Percentiles rank a stretch among this genome's conserved stretches.
phyloP scores from a whole-genome alignment of 2,888 invertebrate species.

The Notodromas monacha region DNA sequence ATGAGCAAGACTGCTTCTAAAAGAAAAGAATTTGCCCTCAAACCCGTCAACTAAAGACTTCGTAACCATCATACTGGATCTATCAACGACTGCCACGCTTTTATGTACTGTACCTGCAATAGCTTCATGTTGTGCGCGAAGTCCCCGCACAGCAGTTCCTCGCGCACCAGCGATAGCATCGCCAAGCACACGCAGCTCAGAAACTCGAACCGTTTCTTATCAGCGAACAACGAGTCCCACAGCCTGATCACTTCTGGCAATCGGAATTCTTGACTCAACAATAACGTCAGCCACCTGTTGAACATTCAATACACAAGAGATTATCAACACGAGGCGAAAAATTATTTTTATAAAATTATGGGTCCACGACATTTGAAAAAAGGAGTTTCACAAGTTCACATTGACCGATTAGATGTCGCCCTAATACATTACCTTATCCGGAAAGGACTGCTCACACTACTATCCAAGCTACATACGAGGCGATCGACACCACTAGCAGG shows the following conservation, averaged over 20 bases:
- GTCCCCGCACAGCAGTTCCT: conserved; percentile 49
- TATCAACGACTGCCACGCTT: too few relatives aligned
- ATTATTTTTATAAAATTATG: not conserved
- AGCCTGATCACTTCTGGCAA: conserved; percentile 82
- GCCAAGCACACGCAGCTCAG: conserved; percentile 74
- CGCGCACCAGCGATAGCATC: conserved; percentile 72
- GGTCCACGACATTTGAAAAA: conserved; percentile 5
- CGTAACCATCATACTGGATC: too few relatives aligned
- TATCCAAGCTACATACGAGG: too few relatives aligned
- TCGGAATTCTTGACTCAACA: conserved; percentile 86
- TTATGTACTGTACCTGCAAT: too few relatives aligned
- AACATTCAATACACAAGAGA: conserved; percentile 15
- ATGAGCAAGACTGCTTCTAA: too few relatives aligned
- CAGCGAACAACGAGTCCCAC: conserved; percentile 88
- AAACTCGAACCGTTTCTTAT: conserved; percentile 56
- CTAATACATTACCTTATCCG: not conserved
- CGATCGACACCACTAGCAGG: too few relatives aligned
- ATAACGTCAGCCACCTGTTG: conserved; percentile 81
- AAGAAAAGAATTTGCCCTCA: too few relatives aligned
- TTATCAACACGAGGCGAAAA: conserved; percentile 8
- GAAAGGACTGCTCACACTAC: too few relatives aligned
- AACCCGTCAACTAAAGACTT: too few relatives aligned
- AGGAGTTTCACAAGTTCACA: not conserved
- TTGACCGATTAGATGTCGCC: too few relatives aligned
- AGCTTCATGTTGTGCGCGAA: conserved; percentile 79